Percentiles rank a stretch among this genome's conserved stretches.
phyloP scores from a whole-genome alignment of 2,888 invertebrate species.

The Chalcosyrphus nemorum region DNA sequence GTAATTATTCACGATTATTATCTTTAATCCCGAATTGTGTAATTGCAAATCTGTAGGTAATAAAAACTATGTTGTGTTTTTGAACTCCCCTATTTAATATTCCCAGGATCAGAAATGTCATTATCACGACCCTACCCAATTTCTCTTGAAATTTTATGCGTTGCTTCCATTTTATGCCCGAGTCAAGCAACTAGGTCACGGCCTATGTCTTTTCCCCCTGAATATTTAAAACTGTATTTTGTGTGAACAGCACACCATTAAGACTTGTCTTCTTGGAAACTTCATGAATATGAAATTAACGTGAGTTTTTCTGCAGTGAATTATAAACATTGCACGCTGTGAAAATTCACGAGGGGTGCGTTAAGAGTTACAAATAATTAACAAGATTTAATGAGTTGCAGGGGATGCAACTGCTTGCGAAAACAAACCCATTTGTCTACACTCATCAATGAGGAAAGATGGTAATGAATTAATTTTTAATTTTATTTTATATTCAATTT shows the following conservation, averaged over 20 bases:
- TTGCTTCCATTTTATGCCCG: not conserved
- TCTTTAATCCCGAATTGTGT: too few relatives aligned
- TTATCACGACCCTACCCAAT: conserved; percentile 2
- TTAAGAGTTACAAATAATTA: not conserved
- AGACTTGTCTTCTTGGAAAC: not conserved
- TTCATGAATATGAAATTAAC: conserved; percentile 1
- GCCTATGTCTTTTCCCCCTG: not conserved
- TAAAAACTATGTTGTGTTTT: too few relatives aligned
- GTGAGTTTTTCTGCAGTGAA: not conserved
- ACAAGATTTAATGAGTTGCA: conserved; percentile 3
- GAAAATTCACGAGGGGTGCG: not conserved
- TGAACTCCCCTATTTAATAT: too few relatives aligned
- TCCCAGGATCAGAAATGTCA: too few relatives aligned
- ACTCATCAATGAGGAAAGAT: too few relatives aligned
- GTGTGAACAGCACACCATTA: conserved; percentile 1
- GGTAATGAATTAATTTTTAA: too few relatives aligned
- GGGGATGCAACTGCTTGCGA: not conserved
- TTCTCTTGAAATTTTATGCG: not conserved
- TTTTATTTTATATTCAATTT: too few relatives aligned
- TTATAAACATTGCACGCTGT: not conserved
- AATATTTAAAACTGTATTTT: not conserved
- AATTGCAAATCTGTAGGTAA: too few relatives aligned
- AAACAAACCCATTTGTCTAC: too few relatives aligned
- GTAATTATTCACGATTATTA: too few relatives aligned
- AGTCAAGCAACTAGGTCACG: conserved; percentile 8